Conservation (phyloP, 2,797 vertebrate species). For the Micropoecilia bifurca region DNA sequence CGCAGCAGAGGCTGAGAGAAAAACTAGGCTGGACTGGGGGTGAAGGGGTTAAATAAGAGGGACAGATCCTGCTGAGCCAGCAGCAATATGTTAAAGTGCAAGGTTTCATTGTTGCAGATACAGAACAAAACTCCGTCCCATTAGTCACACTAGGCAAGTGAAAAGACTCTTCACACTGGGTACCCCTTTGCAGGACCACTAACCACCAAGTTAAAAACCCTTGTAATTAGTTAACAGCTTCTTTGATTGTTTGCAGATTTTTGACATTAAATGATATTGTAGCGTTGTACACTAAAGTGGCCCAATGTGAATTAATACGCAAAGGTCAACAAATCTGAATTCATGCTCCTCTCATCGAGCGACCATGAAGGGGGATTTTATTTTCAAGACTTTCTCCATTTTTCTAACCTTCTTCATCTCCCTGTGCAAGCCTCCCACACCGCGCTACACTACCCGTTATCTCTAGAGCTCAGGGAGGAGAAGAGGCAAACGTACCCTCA, state of each 20-base stretch:
- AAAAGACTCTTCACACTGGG: constrained; percentile 69
- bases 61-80: constrained; percentile 84
- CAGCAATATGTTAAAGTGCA: constrained; percentile 83
- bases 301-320: neutral
- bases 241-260: constrained; percentile 24
- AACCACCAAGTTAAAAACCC: constrained; percentile 37
- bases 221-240: constrained; percentile 21
- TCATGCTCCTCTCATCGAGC: constrained; percentile 38
- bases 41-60: constrained; percentile 81
- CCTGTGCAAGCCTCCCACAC: constrained; percentile 67
- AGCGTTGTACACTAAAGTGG: constrained; percentile 14
- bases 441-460: constrained; percentile 59
- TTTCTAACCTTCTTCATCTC: neutral
- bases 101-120: constrained; percentile 85
- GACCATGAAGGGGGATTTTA: constrained; percentile 54
- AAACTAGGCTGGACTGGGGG: constrained; percentile 67
- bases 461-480: constrained; percentile 65
- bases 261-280: constrained; percentile 4
- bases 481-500: constrained; percentile 64
- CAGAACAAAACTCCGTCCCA: constrained; percentile 83
- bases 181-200: constrained; percentile 74
- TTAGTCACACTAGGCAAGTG: constrained; percentile 84
- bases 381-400: constrained; percentile 39
- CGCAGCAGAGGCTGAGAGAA: constrained; percentile 43
- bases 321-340: constrained; percentile 38